These are phyloP conservation scores for Noctuana brunneofusca DNA, from an alignment of 2,888 invertebrate species.

Conservation along the genomic window DNA sequence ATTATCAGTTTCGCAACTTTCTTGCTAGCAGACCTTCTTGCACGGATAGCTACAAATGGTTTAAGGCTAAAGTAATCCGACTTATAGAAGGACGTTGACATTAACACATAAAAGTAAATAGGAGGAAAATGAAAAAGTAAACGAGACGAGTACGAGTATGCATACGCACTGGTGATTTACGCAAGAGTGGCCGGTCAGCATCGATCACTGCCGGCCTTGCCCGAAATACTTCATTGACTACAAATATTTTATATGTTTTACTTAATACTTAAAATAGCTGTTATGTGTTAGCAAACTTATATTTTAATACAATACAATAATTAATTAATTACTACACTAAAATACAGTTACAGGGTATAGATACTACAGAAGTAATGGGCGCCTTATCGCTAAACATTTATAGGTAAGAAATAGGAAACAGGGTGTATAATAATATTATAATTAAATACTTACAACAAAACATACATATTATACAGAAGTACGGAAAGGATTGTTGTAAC, in stretches of 20 bases:
- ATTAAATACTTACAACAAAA: no score
- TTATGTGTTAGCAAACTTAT: no score
- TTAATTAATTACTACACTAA: no score
- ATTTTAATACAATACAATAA: no score
- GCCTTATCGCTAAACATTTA: no score
- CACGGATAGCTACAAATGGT: conserved; percentile 35
- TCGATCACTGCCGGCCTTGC: conserved; percentile 73
- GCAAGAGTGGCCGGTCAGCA: conserved; percentile 65
- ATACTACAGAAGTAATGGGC: no score
- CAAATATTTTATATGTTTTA: conserved; percentile 41
- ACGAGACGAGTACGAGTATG: conserved; percentile 48
- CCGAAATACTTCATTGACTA: conserved; percentile 65
- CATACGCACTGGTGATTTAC: conserved; percentile 37
- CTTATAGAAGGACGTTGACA: conserved; percentile 56
- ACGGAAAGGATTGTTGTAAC: no score
- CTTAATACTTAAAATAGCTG: conserved; percentile 15
- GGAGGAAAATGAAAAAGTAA: conserved; percentile 62
- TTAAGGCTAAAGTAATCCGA: conserved; percentile 37
- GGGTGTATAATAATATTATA: no score
- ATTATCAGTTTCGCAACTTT: conserved; percentile 36
- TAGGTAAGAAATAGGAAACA: no score
- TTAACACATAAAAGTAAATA: conserved; percentile 65
- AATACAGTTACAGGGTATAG: no score
- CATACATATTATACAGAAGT: no score
- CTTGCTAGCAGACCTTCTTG: conserved; percentile 35